Conservation (phyloP, 2,888 invertebrate genomes). For the Cephus spinipes region DNA sequence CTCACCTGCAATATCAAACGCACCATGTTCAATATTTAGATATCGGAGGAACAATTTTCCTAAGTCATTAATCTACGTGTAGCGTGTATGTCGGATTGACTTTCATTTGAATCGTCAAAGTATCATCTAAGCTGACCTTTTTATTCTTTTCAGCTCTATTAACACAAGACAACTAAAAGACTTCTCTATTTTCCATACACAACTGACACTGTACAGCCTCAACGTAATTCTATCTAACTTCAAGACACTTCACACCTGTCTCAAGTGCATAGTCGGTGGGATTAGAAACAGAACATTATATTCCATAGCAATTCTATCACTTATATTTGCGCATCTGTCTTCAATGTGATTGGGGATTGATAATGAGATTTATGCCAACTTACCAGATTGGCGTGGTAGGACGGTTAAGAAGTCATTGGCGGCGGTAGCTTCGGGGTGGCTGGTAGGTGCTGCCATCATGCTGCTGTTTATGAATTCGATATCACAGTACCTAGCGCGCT, state of each 20-base stretch:
- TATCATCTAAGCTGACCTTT: background rate
- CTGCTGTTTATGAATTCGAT: conserved; percentile 67
- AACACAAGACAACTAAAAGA: background rate
- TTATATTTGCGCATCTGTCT: background rate
- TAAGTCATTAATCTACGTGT: no score
- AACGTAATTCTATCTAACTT: background rate
- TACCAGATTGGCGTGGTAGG: conserved; percentile 66
- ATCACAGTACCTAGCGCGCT: conserved; percentile 67
- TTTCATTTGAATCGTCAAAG: background rate
- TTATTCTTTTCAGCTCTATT: conserved; percentile 12
- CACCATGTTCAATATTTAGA: background rate
- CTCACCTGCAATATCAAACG: conserved; percentile 55
- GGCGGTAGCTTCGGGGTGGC: conserved; percentile 66
- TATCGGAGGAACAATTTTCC: background rate
- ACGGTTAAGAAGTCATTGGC: conserved; percentile 67
- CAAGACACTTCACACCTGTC: background rate
- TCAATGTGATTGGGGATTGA: background rate
- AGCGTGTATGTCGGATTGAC: no score
- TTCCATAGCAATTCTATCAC: background rate
- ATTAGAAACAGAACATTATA: background rate
- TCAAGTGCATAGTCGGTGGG: background rate
- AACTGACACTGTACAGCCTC: background rate
- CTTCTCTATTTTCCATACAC: background rate
- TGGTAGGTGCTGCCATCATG: conserved; percentile 64
- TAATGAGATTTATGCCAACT: conserved; percentile 22